Conservation (phyloP, 92 coral and sea anemone species). For the Palythoa grandis region DNA sequence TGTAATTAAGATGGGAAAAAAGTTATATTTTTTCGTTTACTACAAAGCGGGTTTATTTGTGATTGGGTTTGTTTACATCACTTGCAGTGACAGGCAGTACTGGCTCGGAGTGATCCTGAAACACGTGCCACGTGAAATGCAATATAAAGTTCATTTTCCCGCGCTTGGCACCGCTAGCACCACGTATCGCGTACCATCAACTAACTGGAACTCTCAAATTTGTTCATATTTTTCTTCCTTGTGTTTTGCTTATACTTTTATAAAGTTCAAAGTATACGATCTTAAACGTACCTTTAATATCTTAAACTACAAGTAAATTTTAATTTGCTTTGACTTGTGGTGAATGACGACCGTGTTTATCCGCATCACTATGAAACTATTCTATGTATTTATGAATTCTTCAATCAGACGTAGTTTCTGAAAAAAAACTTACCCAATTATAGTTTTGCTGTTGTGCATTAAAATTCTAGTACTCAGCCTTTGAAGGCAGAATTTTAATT, state of each 20-base stretch:
- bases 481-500: too few species aligned
- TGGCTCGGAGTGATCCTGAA: not conserved
- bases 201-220: not conserved
- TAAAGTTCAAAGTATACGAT: too few species aligned
- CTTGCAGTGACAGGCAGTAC: constrained; percentile 29
- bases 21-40: not conserved
- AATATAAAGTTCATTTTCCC: constrained; percentile 8
- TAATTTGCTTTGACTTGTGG: too few species aligned
- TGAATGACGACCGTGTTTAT: too few species aligned
- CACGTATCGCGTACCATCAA: not conserved
- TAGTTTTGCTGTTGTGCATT: too few species aligned
- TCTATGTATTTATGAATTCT: too few species aligned
- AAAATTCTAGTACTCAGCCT: too few species aligned
- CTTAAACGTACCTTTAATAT: too few species aligned
- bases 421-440: too few species aligned
- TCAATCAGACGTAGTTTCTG: too few species aligned
- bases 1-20: not conserved
- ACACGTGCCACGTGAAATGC: constrained; percentile 33
- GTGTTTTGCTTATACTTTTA: not conserved
- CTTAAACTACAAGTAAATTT: too few species aligned
- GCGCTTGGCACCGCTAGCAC: constrained; percentile 46
- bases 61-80: constrained; percentile 19
- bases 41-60: not conserved
- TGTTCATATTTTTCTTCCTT: not conserved
- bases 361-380: too few species aligned